Evolutionary conservation across 2,113 vertebrate genomes (phyloP).

Genomic region (Hyaena hyaena): DNA sequence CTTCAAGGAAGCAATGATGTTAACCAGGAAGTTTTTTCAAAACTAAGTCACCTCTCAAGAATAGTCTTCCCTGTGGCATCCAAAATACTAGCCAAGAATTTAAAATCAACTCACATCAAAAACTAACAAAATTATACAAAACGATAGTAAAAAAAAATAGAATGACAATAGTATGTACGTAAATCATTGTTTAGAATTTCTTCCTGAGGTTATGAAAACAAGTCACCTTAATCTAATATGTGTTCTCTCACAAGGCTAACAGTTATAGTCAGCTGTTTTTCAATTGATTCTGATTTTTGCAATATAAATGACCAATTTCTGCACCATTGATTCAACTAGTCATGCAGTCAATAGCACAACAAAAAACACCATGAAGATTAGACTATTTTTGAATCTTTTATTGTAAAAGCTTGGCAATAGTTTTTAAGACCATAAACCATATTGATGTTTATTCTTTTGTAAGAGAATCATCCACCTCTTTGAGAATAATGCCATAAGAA

Average conservation of each 20-base stretch:
- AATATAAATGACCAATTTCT: conserved; percentile 42
- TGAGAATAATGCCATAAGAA: not conserved
- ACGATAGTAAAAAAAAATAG: not conserved
- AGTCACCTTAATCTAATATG: not conserved
- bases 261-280: not conserved
- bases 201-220: not conserved
- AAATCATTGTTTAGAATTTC: not conserved
- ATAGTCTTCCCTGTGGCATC: not conserved
- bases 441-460: conserved; percentile 35
- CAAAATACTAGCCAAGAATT: not conserved
- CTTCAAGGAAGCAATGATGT: not conserved
- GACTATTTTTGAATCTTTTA: conserved; percentile 38
- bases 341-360: conserved; percentile 35
- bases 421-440: conserved; percentile 13
- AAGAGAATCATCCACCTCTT: not conserved
- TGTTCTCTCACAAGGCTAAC: not conserved
- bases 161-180: not conserved
- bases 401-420: not conserved
- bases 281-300: conserved; percentile 40
- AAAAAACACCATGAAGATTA: conserved; percentile 18
- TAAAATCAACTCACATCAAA: not conserved
- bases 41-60: not conserved
- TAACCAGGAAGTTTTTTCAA: not conserved
- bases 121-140: not conserved
- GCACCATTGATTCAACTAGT: conserved; percentile 35